Evolutionary conservation across 2,888 invertebrate species (phyloP), one percentile per base, ranked within the genome.

Genomic region (Abrostola tripartita): DNA sequence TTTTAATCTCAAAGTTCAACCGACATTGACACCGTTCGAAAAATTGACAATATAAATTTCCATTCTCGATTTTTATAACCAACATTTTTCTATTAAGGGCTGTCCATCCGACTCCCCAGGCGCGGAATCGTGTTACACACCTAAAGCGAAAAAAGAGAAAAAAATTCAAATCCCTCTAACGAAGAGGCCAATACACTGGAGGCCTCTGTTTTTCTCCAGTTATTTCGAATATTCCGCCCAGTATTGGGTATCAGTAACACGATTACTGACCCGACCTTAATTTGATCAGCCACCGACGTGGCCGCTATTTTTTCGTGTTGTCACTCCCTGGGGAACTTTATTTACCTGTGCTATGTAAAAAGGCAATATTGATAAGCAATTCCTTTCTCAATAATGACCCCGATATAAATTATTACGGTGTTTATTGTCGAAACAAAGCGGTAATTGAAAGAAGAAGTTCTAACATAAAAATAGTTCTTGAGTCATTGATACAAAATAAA

Each of bases 231-330:
- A 88, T 88, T 90, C 86, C 84, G 79, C 82, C 86, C 83, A 85
- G 91, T 93, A 91, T 94, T 93, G 90, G 91, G 87, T 93, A 90
- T 93, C 93, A 84, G 92, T 94, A 94, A 94, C 90, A 85, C 87
- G 92, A 94, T 94, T 94, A 94, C 92, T 94, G 94, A 93, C 93
- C 93, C 90, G 87, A 83, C 88, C 90, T 89, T 94, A 94, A 94
- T 93, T 93, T 89, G 87, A 94, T 94, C 91, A 92, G 85, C 79
- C 81, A 83, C 80, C 85, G 83, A 68, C 81, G 84, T 88, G 86
- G 89, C 73, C 89, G 86, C 81, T 86, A 83, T 88, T 86, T 90
- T 89, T 92, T 89, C 78, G 60, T 71, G 85, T 89, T 86, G 81
- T 85, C 82, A 81, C 81, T 84, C 87, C 86, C 82, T 50, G 84